These are phyloP conservation scores for Podarcis cretensis DNA, from an alignment of 2,113 vertebrate genomes.

Conservation along the genomic window DNA sequence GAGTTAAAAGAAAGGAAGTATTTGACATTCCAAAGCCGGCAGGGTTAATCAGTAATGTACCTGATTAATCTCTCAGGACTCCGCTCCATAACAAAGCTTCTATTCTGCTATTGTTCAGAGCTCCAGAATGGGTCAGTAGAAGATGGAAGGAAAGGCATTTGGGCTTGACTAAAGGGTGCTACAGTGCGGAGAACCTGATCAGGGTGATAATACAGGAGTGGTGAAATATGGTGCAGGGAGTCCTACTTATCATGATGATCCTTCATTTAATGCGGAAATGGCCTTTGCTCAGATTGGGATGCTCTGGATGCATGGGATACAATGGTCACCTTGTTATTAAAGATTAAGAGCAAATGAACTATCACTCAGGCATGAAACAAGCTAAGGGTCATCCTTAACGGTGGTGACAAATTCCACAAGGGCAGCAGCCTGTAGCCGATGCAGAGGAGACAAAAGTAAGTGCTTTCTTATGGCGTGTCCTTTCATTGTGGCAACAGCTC, in stretches of 20 bases:
- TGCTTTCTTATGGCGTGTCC: conserved; percentile 3
- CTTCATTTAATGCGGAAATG: background rate
- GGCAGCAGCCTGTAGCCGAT: conserved; percentile 13
- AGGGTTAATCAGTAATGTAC: conserved; percentile 69
- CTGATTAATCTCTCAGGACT: conserved; percentile 54
- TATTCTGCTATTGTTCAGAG: background rate
- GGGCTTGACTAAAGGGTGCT: background rate
- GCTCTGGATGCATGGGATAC: background rate
- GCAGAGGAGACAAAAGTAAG: background rate
- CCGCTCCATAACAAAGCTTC: conserved; percentile 22
- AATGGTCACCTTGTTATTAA: conserved; percentile 18
- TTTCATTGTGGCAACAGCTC: background rate
- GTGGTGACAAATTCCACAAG: conserved; percentile 35
- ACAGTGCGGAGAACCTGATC: fast-evolving
- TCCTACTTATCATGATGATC: background rate
- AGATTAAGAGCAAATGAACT: conserved; percentile 30
- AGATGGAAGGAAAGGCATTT: background rate
- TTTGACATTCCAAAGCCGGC: conserved; percentile 57
- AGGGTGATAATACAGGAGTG: fast-evolving
- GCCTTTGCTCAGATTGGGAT: fast-evolving
- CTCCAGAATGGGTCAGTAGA: background rate
- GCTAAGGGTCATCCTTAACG: conserved; percentile 8
- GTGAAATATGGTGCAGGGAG: background rate
- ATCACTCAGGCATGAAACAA: conserved; percentile 13
- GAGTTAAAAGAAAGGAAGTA: conserved; percentile 50